Base-by-base conservation (phyloP, 2,113 vertebrate genomes). In the Carassius auratus region DNA sequence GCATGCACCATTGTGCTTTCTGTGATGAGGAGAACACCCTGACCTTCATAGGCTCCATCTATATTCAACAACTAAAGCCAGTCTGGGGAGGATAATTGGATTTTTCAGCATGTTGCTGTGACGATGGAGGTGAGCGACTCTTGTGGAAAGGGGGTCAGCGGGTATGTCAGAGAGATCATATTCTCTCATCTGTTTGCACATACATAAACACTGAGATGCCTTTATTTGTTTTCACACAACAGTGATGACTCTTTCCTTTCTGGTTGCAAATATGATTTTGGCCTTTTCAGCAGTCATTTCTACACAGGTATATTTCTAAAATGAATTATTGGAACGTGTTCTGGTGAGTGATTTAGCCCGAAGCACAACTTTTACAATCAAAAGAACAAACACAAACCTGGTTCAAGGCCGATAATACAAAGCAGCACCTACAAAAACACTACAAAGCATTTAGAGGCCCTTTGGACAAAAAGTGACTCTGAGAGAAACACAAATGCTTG, bases 41-140 rank as follows among this genome's bases (percentile, higher is more conserved):
- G 92, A 94, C 94, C 92, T 94, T 94, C 89, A 71, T 74, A 84
- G 57, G 86, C 86, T 90, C 89, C 91, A 93, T 94, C 91, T 93
- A 93, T 92, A 94, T 93, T 94, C 93, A 93, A 88, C 87, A 91
- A 92, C 92, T 93, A 92, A 90, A 91, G 92, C 87, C 86, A 89
- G 90, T 92, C 93, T 90, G 91, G 89, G 81, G 89, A 89, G 90
- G 93, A 94, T 95, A 93, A 95, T 94, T 94, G 93, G 94, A 94
- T 95, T 94, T 94, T 92, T 88, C 91, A 76, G 90, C 93, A 92
- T 91, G 93, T 91, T 89, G 91, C 88, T 21, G 64, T 64, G 81
- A 90, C 89, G 89, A 90, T 80, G 57, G 73, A 89, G 83, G 84
- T 68, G 82, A 84, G 88, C 7, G 14, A 74, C 55, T 71, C 42